Evolutionary conservation across 2,888 invertebrate genomes (phyloP).

Genomic region (Bugulina stolonifera): DNA sequence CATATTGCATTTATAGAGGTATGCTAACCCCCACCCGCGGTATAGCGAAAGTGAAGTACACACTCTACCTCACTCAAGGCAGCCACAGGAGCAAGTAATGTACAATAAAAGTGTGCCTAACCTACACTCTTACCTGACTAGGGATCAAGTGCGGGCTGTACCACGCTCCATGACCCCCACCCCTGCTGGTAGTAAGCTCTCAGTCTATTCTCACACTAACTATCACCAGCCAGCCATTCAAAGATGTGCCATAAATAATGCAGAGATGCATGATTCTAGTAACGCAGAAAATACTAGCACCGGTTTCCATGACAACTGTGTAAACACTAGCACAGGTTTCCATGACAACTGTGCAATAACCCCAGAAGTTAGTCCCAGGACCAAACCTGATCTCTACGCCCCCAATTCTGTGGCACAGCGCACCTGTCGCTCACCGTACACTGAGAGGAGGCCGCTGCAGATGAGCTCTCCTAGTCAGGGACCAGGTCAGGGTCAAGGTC

Average conservation of each 20-base stretch:
- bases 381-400: neutral
- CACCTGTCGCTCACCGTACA: neutral
- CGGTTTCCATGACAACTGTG: no score
- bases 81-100: neutral
- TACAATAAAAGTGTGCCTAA: neutral
- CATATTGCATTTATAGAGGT: no score
- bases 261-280: no score
- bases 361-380: neutral
- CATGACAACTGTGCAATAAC: neutral
- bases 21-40: neutral
- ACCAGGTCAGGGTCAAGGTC: no score
- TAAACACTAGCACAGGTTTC: neutral
- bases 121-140: neutral
- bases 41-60: neutral
- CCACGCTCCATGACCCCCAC: slow-evolving; percentile 17
- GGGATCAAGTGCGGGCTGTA: neutral
- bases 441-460: neutral
- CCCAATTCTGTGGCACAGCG: neutral
- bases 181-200: neutral
- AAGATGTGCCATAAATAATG: no score
- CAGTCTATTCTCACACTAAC: neutral
- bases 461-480: neutral
- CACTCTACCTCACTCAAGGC: neutral
- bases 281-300: no score
- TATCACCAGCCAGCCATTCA: no score